Base-by-base conservation (phyloP, 2,888 invertebrate species). In the Globia sparganii region DNA sequence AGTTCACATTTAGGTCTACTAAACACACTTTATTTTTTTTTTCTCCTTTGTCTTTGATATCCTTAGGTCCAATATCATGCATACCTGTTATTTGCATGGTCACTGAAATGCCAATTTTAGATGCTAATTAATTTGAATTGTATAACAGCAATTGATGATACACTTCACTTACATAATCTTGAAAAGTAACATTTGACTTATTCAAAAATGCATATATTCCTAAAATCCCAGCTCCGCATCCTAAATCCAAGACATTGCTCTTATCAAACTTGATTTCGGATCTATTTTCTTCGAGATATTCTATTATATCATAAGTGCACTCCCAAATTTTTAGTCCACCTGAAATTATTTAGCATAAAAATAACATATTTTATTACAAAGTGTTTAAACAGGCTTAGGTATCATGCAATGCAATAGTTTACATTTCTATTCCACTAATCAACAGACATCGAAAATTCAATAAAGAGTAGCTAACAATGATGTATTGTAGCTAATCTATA, bases 241-340 rank as follows among this genome's bases (percentile, higher is more conserved):
- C 99, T 78, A 99, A 97, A 97, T 99, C 99, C 70, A 99, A 94
- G 0, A 99, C 97, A 67, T 93, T 95, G 88, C 97, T 97, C 40
- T 95, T 93, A 62, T 97, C 90, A 28, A 97, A 95, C 13, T 94
- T 77, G 15, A 92, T 88, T 25, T 80, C 76, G 28, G 88, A 78
- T 75, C 90, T 78, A 84, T 93, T 90, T 53, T 92, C 91, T 8
- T 95, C 90, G 58, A 99, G 92, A 93, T 98, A 98, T 80, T 97
- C 93, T 58, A 98, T 94, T 74, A 99, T 94, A 93, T 99, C 99
- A 89, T 97, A 96, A 9, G 99, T 98, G 91, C 99, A 99, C 96
- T 99, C 99, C 99, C 99, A 99, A 79, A 99, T 97, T 97, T 99
- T 99, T 49, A 99, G 97, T 18, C 99, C 99, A 88, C 99, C 99